phyloP scores from a whole-genome alignment of 2,113 vertebrate genomes.

The Anser cygnoides region DNA sequence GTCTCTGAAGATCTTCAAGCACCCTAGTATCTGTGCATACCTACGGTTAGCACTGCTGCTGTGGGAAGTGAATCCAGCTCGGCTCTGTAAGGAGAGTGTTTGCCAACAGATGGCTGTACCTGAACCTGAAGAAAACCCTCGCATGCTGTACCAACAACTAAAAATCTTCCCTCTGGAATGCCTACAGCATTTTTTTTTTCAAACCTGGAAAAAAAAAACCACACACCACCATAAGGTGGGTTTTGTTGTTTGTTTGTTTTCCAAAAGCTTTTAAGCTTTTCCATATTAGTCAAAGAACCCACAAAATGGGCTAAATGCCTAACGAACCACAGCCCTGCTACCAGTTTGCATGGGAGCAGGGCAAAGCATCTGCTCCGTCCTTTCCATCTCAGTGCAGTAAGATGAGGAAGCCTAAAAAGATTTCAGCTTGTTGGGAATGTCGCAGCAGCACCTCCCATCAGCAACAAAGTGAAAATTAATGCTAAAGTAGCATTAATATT shows the following conservation, averaged over 20 bases:
- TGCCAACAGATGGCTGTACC: not conserved
- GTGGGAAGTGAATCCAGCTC: not conserved
- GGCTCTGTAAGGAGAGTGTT: not conserved
- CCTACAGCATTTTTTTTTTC: not conserved
- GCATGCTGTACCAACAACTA: not conserved
- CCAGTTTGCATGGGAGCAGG: not conserved
- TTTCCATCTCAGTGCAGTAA: not conserved
- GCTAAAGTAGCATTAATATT: constrained; percentile 25
- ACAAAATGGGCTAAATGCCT: not conserved
- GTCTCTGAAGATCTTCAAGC: not conserved
- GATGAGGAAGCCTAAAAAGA: not conserved
- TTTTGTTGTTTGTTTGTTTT: not conserved
- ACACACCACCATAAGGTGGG: not conserved
- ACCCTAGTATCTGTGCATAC: not conserved
- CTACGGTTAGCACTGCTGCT: not conserved
- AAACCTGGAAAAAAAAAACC: not conserved
- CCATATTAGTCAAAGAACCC: not conserved
- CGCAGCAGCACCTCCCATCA: not conserved
- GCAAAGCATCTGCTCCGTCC: not conserved
- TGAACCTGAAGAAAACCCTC: not conserved
- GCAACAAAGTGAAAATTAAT: constrained; percentile 30
- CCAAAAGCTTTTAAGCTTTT: not conserved
- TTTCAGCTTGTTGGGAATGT: not conserved
- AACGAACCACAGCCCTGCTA: not conserved
- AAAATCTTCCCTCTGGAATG: not conserved